Percentiles rank a stretch among this genome's conserved stretches.
phyloP scores from a whole-genome alignment of 2,113 vertebrate genomes.

The Nesoenas mayeri region DNA sequence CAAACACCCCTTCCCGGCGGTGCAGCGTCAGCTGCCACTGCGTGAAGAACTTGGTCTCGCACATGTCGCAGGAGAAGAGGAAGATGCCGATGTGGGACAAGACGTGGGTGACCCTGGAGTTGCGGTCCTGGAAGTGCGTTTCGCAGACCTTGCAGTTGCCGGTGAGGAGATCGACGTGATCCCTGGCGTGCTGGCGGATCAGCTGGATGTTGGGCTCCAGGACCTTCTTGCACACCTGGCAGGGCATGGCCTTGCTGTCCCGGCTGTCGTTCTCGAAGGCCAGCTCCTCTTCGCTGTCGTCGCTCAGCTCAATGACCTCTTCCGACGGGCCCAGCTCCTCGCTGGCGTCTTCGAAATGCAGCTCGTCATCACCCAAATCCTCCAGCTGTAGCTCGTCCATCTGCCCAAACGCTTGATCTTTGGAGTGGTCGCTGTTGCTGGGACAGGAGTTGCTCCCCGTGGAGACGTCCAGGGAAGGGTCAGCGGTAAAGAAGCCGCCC shows the following conservation, averaged over 20 bases:
- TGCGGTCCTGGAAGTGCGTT: constrained; percentile 84
- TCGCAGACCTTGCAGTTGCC: constrained; percentile 88
- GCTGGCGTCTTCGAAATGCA: constrained; percentile 71
- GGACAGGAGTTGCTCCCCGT: constrained; percentile 75
- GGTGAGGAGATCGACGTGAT: constrained; percentile 84
- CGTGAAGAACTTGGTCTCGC: constrained; percentile 90
- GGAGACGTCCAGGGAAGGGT: constrained; percentile 69
- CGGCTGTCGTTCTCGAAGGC: constrained; percentile 80
- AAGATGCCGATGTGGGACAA: constrained; percentile 91
- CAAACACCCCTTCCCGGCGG: constrained; percentile 80
- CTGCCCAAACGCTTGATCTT: constrained; percentile 73
- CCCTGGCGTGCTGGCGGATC: constrained; percentile 85
- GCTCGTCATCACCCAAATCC: constrained; percentile 75
- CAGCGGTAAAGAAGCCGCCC: constrained; percentile 74
- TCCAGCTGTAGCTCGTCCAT: constrained; percentile 81
- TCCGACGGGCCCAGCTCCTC: constrained; percentile 82
- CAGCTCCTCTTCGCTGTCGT: constrained; percentile 91
- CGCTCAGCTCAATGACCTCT: constrained; percentile 94
- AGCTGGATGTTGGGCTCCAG: constrained; percentile 85
- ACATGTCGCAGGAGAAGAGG: constrained; percentile 95
- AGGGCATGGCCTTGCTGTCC: constrained; percentile 79
- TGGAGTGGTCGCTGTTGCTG: constrained; percentile 76
- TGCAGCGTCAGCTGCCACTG: constrained; percentile 89
- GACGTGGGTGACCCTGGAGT: constrained; percentile 82
- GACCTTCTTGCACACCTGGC: constrained; percentile 85